Conservation (phyloP, 2,113 vertebrate genomes). For the Odontophorus gujanensis region DNA sequence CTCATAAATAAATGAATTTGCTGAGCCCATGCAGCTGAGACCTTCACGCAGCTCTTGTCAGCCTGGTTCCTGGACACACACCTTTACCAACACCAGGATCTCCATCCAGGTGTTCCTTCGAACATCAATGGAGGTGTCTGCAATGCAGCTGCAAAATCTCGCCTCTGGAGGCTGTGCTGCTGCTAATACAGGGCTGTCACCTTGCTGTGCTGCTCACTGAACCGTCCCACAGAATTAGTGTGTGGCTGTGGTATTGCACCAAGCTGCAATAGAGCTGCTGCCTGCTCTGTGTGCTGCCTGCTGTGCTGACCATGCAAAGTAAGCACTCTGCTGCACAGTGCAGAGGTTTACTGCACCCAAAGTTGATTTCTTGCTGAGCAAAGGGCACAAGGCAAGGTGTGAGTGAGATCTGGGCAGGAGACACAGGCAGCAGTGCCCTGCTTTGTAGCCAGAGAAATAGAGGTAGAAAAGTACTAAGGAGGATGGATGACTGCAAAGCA, state of each 20-base stretch:
- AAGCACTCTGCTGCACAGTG: accelerated
- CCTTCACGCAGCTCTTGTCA: not conserved
- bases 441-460: not conserved
- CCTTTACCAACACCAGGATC: not conserved
- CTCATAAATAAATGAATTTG: not conserved
- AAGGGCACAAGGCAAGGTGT: not conserved
- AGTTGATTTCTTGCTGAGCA: not conserved
- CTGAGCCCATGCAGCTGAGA: not conserved
- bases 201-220: accelerated
- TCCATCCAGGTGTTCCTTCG: not conserved
- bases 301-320: accelerated
- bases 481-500: not conserved
- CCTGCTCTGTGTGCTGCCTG: accelerated
- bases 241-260: not conserved
- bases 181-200: accelerated
- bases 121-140: not conserved
- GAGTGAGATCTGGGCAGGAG: not conserved
- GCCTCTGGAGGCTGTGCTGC: not conserved
- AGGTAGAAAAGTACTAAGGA: not conserved
- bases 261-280: not conserved
- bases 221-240: not conserved
- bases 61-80: not conserved
- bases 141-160: not conserved
- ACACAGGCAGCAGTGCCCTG: not conserved
- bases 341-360: not conserved